Conservation (phyloP, 2,888 invertebrate species). For the Hemicrepidius hirtus region DNA sequence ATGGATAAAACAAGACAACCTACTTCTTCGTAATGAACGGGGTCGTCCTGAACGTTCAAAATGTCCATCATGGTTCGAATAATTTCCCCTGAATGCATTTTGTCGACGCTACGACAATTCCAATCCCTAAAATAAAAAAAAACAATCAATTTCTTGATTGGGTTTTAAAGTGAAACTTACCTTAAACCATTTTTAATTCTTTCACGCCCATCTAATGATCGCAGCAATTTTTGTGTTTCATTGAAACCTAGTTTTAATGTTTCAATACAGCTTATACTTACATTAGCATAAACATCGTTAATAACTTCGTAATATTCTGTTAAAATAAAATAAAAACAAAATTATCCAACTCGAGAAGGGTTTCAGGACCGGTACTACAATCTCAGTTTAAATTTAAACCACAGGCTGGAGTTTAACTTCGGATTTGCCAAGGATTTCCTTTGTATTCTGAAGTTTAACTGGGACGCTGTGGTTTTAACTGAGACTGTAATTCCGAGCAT, state of each 20-base stretch:
- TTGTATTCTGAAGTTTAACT: too few relatives aligned
- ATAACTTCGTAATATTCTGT: conserved; percentile 40
- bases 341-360: too few relatives aligned
- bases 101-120: conserved; percentile 28
- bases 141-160: too few relatives aligned
- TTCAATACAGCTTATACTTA: conserved; percentile 31
- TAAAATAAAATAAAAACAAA: too few relatives aligned
- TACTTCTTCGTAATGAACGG: conserved; percentile 36
- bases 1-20: conserved; percentile 33
- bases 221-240: conserved; percentile 21
- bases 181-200: conserved; percentile 35
- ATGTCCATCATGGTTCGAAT: conserved; percentile 16
- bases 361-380: too few relatives aligned
- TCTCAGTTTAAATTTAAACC: too few relatives aligned
- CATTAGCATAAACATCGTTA: conserved; percentile 40
- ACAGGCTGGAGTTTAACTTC: too few relatives aligned
- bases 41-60: conserved; percentile 38
- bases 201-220: conserved; percentile 31
- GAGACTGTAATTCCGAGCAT: too few relatives aligned
- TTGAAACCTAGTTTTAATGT: conserved; percentile 35
- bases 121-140: conserved; percentile 20
- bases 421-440: too few relatives aligned
- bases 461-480: too few relatives aligned
- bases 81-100: conserved; percentile 29
- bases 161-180: conserved; percentile 7